Conservation (phyloP, 2,888 invertebrate genomes). For the Steinernema carpocapsae region DNA sequence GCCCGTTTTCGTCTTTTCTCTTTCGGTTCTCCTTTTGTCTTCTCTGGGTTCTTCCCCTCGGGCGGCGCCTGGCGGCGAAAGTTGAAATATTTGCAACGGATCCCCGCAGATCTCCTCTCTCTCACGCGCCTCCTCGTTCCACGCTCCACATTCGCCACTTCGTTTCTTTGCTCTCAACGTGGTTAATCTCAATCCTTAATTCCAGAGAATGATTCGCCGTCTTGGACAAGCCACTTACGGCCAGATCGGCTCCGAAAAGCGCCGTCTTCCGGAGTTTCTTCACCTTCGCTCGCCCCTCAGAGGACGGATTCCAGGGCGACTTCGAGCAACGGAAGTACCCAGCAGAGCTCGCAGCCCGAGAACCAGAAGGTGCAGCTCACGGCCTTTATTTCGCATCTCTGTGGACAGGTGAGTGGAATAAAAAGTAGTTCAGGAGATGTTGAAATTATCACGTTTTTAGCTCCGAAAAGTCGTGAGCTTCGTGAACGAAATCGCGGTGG, state of each 20-base stretch:
- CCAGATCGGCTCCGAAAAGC: slow-evolving; percentile 23
- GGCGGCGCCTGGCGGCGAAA: slow-evolving; percentile 9
- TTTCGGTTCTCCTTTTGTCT: slow-evolving; percentile 21
- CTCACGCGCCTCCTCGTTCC: not conserved
- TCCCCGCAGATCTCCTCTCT: slow-evolving; percentile 2
- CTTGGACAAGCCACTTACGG: slow-evolving; percentile 32
- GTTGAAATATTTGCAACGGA: slow-evolving; percentile 31
- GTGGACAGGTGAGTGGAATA: slow-evolving; percentile 3
- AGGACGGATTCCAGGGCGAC: slow-evolving; percentile 5
- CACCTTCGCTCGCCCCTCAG: not conserved
- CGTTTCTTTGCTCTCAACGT: no score
- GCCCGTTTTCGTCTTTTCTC: slow-evolving; percentile 22
- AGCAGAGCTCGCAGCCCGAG: slow-evolving; percentile 34
- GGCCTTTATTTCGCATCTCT: slow-evolving; percentile 22
- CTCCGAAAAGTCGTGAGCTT: slow-evolving; percentile 18
- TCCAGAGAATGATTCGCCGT: slow-evolving; percentile 20
- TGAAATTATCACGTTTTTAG: not conserved
- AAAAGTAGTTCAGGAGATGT: not conserved
- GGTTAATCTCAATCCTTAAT: not conserved
- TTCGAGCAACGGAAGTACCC: slow-evolving; percentile 24
- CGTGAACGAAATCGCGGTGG: slow-evolving; percentile 23
- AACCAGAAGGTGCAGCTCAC: slow-evolving; percentile 25
- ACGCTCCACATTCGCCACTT: no score
- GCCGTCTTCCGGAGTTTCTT: slow-evolving; percentile 23
- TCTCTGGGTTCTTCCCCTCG: not conserved